Evolutionary conservation across 1,140 invertebrate species (phyloP).

Genomic region (Pomacea maculata): DNA sequence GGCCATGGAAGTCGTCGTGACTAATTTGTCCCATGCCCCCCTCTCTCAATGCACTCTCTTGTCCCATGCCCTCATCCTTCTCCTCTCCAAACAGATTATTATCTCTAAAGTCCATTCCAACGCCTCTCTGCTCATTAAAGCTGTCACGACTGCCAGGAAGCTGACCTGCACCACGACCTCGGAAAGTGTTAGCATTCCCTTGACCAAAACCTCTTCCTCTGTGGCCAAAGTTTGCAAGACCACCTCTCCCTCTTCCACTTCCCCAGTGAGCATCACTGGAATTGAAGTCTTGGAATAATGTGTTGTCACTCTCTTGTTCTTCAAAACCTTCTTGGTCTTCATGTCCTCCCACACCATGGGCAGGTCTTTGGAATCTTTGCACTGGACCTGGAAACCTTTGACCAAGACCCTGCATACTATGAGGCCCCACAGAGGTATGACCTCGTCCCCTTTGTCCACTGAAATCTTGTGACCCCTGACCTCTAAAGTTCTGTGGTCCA

Average conservation of each 20-base stretch:
- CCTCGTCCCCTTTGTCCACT: too few relatives aligned
- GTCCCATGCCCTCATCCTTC: neutral
- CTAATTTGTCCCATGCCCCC: neutral
- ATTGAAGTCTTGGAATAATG: too few relatives aligned
- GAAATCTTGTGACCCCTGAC: neutral
- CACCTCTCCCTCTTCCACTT: conserved; percentile 1
- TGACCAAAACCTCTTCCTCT: conserved; percentile 8
- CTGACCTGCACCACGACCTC: too few relatives aligned
- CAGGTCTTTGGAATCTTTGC: too few relatives aligned
- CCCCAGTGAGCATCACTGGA: too few relatives aligned
- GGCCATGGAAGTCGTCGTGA: neutral
- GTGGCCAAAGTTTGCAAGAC: conserved; percentile 7
- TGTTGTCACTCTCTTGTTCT: too few relatives aligned
- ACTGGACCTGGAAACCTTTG: too few relatives aligned
- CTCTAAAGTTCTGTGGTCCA: neutral
- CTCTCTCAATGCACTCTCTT: conserved; percentile 12
- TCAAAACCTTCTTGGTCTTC: too few relatives aligned
- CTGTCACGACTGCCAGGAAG: neutral
- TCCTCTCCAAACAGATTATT: neutral
- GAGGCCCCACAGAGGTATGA: too few relatives aligned
- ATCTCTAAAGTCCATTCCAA: conserved; percentile 1
- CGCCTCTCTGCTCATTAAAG: conserved; percentile 8
- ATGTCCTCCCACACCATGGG: too few relatives aligned
- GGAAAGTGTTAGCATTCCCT: neutral
- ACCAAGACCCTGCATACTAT: too few relatives aligned